Percentiles rank a stretch among this genome's conserved stretches.
These are phyloP conservation scores for Philonicus albiceps DNA, from an alignment of 2,888 invertebrate species.

Conservation along the genomic window DNA sequence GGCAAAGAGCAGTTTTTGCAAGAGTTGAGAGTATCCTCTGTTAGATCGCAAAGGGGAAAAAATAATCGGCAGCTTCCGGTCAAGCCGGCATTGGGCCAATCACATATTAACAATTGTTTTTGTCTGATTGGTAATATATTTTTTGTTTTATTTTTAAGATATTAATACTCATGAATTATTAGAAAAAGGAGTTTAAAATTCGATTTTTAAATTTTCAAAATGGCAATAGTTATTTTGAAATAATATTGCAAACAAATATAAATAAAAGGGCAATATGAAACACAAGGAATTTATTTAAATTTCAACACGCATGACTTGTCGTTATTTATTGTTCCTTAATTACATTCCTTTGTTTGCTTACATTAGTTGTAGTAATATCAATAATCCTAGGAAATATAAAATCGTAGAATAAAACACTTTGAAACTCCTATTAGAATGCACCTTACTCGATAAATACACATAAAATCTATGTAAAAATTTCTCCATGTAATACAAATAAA, in stretches of 20 bases:
- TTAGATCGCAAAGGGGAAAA: too few species aligned
- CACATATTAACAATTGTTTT: too few species aligned
- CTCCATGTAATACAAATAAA: conserved; percentile 24
- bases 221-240: too few species aligned
- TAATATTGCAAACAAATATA: too few species aligned
- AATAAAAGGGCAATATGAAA: neutral
- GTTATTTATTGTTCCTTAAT: conserved; percentile 40
- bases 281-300: conserved; percentile 1
- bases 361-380: conserved; percentile 12
- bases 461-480: conserved; percentile 32
- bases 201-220: neutral
- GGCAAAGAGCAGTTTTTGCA: too few species aligned
- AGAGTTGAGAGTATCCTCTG: too few species aligned
- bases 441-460: conserved; percentile 37
- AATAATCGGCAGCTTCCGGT: too few species aligned
- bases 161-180: too few species aligned
- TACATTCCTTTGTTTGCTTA: conserved; percentile 29
- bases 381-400: conserved; percentile 40
- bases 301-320: conserved; percentile 35
- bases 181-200: neutral
- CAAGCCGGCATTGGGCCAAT: too few species aligned
- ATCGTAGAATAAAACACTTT: conserved; percentile 40
- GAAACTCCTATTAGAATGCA: conserved; percentile 34
- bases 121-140: too few species aligned
- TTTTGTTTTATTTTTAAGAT: too few species aligned